Conservation (phyloP, 2,113 vertebrate genomes). For the Hipposideros armiger region DNA sequence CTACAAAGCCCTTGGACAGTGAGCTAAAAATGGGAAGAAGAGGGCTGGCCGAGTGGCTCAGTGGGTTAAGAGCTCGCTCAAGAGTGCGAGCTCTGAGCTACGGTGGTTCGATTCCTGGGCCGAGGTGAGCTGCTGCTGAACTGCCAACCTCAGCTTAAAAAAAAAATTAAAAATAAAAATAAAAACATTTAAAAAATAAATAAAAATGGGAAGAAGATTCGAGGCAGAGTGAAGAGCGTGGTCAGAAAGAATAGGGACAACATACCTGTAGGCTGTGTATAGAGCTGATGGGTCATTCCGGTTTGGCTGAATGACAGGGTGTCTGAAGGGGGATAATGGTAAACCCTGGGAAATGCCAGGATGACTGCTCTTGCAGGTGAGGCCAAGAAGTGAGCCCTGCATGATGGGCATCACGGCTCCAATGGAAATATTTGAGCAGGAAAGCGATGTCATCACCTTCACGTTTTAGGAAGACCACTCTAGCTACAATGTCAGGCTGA, state of each 20-base stretch:
- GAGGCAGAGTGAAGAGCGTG: background rate
- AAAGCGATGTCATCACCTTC: background rate
- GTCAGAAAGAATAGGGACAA: background rate
- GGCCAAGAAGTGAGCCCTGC: background rate
- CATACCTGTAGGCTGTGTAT: background rate
- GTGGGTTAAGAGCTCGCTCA: too few species aligned
- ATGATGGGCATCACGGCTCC: background rate
- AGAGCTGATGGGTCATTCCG: background rate
- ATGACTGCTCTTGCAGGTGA: background rate
- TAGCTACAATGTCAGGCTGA: background rate
- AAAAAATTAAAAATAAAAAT: too few species aligned
- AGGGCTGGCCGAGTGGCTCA: background rate
- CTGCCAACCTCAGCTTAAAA: too few species aligned
- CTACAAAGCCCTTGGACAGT: background rate
- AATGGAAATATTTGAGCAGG: background rate
- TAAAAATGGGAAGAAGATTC: background rate
- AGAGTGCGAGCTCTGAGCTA: too few species aligned
- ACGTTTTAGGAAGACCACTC: background rate
- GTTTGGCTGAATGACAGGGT: background rate
- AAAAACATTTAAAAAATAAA: too few species aligned
- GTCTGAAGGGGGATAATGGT: background rate
- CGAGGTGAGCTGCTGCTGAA: too few species aligned
- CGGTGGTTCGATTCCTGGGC: too few species aligned
- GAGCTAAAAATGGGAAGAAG: background rate
- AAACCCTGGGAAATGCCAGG: background rate